phyloP scores from a whole-genome alignment of 1,140 invertebrate genomes.

The Dinoponera quadriceps region DNA sequence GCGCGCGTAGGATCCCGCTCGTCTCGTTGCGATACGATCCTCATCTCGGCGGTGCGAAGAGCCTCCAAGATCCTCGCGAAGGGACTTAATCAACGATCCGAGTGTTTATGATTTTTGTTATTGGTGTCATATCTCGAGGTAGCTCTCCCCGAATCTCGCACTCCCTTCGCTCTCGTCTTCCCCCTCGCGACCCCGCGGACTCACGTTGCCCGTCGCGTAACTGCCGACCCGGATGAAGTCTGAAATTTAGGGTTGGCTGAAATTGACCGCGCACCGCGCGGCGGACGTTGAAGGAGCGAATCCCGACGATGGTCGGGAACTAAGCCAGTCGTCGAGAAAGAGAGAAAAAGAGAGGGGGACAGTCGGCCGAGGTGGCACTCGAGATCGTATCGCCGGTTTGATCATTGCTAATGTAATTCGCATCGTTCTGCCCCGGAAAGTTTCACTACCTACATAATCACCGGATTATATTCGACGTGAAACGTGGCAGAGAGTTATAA shows the following conservation, averaged over 20 bases:
- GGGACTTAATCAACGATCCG: conserved; percentile 84
- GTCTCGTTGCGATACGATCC: conserved; percentile 72
- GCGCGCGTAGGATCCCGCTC: conserved; percentile 50
- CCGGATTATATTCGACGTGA: not conserved
- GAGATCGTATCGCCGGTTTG: not conserved
- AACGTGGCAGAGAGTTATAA: not conserved
- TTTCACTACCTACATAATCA: not conserved
- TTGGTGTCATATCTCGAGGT: conserved; percentile 79
- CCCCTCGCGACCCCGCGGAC: not conserved
- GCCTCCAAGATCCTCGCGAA: conserved; percentile 70
- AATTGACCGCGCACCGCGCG: conserved; percentile 14
- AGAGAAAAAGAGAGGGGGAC: not conserved
- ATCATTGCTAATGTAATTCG: conserved; percentile 5
- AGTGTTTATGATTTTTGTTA: conserved; percentile 85
- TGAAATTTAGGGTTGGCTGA: conserved; percentile 65
- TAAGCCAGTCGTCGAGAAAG: conserved; percentile 26
- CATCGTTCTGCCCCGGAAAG: not conserved
- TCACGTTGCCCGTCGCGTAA: conserved; percentile 47
- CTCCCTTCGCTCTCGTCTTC: not conserved
- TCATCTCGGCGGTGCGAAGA: conserved; percentile 66
- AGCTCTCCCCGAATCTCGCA: conserved; percentile 64
- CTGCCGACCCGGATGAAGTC: conserved; percentile 46
- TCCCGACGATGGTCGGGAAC: not conserved
- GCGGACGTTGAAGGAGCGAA: conserved; percentile 11
- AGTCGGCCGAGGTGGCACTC: not conserved